Conservation (phyloP, 2,888 invertebrate species). For the Gasteruption jaculator region DNA sequence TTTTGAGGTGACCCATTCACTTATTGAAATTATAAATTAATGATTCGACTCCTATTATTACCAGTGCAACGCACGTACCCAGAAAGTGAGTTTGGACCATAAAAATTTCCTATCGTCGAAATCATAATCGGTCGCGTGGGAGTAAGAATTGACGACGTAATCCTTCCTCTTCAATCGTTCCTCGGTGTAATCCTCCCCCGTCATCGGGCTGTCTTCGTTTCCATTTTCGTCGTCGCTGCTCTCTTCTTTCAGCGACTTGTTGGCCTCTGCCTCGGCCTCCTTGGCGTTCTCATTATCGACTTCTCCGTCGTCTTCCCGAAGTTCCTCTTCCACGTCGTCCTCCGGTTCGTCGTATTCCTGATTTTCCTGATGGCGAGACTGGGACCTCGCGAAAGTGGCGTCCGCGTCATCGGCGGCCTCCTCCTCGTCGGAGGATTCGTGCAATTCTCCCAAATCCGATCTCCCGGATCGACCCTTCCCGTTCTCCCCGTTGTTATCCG, state of each 20-base stretch:
- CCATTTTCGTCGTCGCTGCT: slow-evolving; percentile 26
- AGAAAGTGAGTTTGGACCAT: slow-evolving; percentile 83
- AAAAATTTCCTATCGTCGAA: slow-evolving; percentile 72
- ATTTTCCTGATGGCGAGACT: slow-evolving; percentile 52
- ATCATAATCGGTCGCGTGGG: slow-evolving; percentile 60
- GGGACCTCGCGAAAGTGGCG: slow-evolving; percentile 43
- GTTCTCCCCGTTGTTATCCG: slow-evolving; percentile 37
- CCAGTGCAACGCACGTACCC: too few species aligned
- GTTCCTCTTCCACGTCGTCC: slow-evolving; percentile 51
- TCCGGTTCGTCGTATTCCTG: slow-evolving; percentile 56
- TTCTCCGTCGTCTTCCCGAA: slow-evolving; percentile 41
- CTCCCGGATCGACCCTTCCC: slow-evolving; percentile 4
- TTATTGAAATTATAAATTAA: too few species aligned
- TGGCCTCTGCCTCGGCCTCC: slow-evolving; percentile 58
- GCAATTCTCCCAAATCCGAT: slow-evolving; percentile 40
- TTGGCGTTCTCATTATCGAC: slow-evolving; percentile 32
- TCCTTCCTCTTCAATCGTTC: slow-evolving; percentile 32
- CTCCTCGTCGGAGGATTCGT: slow-evolving; percentile 67
- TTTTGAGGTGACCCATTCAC: too few species aligned
- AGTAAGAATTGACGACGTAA: slow-evolving; percentile 51
- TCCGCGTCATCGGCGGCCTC: slow-evolving; percentile 58
- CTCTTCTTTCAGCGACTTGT: slow-evolving; percentile 23
- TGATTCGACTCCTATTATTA: too few species aligned
- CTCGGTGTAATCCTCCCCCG: slow-evolving; percentile 21
- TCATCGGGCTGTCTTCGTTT: slow-evolving; percentile 16